Evolutionary conservation across 2,113 vertebrate species (phyloP).

Genomic region (Shinisaurus crocodilurus): DNA sequence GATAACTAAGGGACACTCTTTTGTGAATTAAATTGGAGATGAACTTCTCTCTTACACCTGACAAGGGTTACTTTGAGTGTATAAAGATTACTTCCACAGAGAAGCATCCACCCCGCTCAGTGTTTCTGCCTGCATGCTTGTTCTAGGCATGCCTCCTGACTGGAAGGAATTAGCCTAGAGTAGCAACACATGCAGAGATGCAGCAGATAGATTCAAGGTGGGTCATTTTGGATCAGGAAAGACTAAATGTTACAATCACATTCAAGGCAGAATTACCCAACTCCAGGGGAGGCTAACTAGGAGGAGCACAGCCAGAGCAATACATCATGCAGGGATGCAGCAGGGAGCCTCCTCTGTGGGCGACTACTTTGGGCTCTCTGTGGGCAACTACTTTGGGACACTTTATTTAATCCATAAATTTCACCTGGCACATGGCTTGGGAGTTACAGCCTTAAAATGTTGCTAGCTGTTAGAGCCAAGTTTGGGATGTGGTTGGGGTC

Average conservation of each 20-base stretch:
- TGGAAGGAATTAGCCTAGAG: neutral
- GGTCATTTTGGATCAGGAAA: neutral
- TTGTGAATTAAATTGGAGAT: neutral
- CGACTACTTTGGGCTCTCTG: neutral
- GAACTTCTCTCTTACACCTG: neutral
- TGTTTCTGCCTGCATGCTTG: too few relatives aligned
- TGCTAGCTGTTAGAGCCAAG: neutral
- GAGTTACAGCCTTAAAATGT: neutral
- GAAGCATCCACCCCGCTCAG: neutral
- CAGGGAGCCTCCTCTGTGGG: neutral
- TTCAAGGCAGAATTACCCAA: neutral
- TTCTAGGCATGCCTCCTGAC: neutral
- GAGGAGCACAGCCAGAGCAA: neutral
- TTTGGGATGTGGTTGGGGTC: neutral
- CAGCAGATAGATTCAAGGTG: neutral
- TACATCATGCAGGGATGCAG: neutral
- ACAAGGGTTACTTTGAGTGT: neutral
- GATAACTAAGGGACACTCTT: neutral
- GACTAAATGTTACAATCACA: neutral
- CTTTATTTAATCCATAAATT: neutral
- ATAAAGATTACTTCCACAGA: too few relatives aligned
- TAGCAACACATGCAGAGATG: neutral
- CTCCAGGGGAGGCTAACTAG: neutral
- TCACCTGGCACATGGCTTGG: neutral
- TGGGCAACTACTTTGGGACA: too few relatives aligned